These are phyloP conservation scores for Recurvirostra avosetta DNA, from an alignment of 2,113 vertebrate genomes.

Conservation along the genomic window DNA sequence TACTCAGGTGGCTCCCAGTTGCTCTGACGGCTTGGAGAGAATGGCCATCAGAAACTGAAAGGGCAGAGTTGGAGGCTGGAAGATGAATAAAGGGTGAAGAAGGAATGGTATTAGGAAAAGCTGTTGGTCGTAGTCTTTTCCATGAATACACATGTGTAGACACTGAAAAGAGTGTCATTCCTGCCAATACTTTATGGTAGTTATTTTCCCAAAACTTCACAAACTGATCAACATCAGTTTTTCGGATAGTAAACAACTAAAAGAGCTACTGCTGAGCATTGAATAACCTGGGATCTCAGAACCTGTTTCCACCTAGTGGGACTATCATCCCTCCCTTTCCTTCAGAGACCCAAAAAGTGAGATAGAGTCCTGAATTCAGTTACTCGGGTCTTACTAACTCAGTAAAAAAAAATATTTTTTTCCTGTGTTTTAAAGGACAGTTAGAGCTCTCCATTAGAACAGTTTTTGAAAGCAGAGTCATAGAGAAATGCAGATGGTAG, in stretches of 20 bases:
- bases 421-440: not conserved
- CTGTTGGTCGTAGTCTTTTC: not conserved
- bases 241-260: not conserved
- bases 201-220: not conserved
- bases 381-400: not conserved
- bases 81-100: not conserved
- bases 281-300: not conserved
- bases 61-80: not conserved
- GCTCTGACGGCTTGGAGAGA: not conserved
- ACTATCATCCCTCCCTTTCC: not conserved
- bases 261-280: not conserved
- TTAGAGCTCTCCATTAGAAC: not conserved
- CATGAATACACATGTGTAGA: not conserved
- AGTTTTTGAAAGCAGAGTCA: not conserved
- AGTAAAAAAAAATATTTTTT: not conserved
- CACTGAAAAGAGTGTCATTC: not conserved
- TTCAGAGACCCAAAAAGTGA: not conserved
- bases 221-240: not conserved
- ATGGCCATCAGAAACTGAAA: not conserved
- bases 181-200: not conserved
- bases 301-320: not conserved
- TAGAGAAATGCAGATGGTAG: not conserved
- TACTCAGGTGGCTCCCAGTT: not conserved
- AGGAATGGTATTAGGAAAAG: not conserved
- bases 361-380: not conserved